Conservation (phyloP, 2,888 invertebrate species). For the Girardia tigrina region DNA sequence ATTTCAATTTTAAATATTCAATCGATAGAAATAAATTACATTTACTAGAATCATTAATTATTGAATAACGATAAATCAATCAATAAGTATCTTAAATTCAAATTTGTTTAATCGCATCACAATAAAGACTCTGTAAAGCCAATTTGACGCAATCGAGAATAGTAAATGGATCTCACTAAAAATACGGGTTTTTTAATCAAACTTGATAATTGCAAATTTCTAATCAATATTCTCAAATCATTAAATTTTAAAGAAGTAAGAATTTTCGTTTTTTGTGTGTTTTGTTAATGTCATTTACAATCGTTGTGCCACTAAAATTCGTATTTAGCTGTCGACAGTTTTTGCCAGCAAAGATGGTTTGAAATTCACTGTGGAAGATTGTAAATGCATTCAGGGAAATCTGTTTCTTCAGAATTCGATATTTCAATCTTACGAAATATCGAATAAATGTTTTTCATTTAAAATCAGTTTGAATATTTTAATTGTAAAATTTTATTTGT, state of each 20-base stretch:
- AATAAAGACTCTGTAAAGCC: too few relatives aligned
- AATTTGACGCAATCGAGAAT: too few relatives aligned
- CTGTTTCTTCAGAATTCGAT: slow-evolving; percentile 61
- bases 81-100: too few relatives aligned
- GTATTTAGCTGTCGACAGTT: slow-evolving; percentile 58
- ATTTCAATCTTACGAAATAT: neutral
- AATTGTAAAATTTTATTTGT: too few relatives aligned
- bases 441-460: neutral
- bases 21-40: too few relatives aligned
- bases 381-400: slow-evolving; percentile 75
- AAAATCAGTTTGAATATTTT: neutral
- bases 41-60: too few relatives aligned
- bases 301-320: too few relatives aligned
- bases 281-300: neutral
- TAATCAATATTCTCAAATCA: slow-evolving; percentile 13
- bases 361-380: slow-evolving; percentile 76
- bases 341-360: slow-evolving; percentile 70
- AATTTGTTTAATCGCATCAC: too few relatives aligned
- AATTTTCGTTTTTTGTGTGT: neutral
- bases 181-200: neutral
- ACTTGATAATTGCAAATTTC: neutral
- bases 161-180: neutral
- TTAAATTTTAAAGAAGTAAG: neutral
- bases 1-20: too few relatives aligned
- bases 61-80: too few relatives aligned